Conservation (phyloP, 2,888 invertebrate species). For the Lomographa bimaculata region DNA sequence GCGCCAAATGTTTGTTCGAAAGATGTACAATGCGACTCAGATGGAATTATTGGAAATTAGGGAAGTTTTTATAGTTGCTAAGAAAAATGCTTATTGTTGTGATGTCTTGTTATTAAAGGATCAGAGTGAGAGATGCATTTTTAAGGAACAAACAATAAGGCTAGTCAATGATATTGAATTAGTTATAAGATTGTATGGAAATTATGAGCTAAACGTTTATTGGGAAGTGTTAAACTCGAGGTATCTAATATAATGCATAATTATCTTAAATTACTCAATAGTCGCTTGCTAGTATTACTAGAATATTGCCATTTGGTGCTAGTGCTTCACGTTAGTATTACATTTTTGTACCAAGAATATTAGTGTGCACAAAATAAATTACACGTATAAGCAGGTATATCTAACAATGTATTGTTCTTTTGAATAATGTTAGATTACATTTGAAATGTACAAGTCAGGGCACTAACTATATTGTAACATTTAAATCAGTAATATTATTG, state of each 20-base stretch:
- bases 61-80: constrained; percentile 2
- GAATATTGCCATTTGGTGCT: constrained; percentile 67
- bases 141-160: constrained; percentile 51
- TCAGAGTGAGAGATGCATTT: constrained; percentile 44
- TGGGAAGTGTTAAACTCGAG: constrained; percentile 10
- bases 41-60: too few relatives aligned
- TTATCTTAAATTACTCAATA: constrained; percentile 29
- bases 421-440: not conserved
- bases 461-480: too few relatives aligned
- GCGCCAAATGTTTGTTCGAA: too few relatives aligned
- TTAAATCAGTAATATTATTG: too few relatives aligned
- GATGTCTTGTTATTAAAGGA: constrained; percentile 10
- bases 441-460: not conserved
- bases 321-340: constrained; percentile 63
- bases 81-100: constrained; percentile 3
- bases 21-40: too few relatives aligned
- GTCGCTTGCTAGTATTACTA: constrained; percentile 55
- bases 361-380: constrained; percentile 53
- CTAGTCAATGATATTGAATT: constrained; percentile 62
- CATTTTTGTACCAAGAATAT: constrained; percentile 52
- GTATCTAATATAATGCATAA: constrained; percentile 5
- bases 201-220: constrained; percentile 20
- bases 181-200: constrained; percentile 13
- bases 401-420: constrained; percentile 2
- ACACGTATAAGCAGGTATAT: constrained; percentile 21